These are phyloP conservation scores for Drosophila nr. perissopoda DNA, from an alignment of 2,888 invertebrate species.

Conservation along the genomic window DNA sequence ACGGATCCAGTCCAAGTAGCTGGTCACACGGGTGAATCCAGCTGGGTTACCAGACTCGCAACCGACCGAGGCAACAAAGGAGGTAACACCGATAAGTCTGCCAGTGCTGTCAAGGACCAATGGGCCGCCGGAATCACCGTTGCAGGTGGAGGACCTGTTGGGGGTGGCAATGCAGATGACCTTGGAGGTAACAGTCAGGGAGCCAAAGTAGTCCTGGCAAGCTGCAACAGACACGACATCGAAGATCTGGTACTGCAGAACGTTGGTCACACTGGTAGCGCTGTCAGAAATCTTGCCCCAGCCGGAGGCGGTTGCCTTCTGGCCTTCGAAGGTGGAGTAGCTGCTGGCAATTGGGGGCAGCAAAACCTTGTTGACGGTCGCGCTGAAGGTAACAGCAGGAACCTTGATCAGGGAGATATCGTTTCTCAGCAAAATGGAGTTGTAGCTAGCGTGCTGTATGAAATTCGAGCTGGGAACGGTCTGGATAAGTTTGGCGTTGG, in stretches of 20 bases:
- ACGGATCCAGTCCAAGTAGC: conserved; percentile 77
- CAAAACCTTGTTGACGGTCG: conserved; percentile 41
- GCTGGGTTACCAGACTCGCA: conserved; percentile 65
- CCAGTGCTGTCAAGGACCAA: conserved; percentile 51
- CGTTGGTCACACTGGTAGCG: conserved; percentile 55
- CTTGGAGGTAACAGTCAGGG: conserved; percentile 20
- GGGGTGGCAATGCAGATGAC: conserved; percentile 76
- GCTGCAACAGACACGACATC: conserved; percentile 73
- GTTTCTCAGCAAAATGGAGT: conserved; percentile 61
- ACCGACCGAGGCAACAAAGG: conserved; percentile 63
- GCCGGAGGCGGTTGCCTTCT: conserved; percentile 83
- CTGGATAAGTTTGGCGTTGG: conserved; percentile 61
- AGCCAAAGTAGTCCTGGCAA: conserved; percentile 73
- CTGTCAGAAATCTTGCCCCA: conserved; percentile 84
- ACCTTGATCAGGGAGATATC: conserved; percentile 80
- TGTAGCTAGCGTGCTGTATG: conserved; percentile 82
- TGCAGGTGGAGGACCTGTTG: conserved; percentile 69
- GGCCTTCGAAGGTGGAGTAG: conserved; percentile 77
- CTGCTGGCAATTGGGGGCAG: conserved; percentile 57
- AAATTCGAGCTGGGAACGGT: conserved; percentile 67
- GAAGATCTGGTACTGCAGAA: conserved; percentile 78
- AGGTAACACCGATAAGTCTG: conserved; percentile 74
- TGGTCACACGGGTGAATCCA: conserved; percentile 72
- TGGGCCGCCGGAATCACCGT: conserved; percentile 83
- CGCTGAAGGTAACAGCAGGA: conserved; percentile 43